Evolutionary conservation across 2,888 invertebrate genomes (phyloP).

Genomic region (Mactromeris polynyma): DNA sequence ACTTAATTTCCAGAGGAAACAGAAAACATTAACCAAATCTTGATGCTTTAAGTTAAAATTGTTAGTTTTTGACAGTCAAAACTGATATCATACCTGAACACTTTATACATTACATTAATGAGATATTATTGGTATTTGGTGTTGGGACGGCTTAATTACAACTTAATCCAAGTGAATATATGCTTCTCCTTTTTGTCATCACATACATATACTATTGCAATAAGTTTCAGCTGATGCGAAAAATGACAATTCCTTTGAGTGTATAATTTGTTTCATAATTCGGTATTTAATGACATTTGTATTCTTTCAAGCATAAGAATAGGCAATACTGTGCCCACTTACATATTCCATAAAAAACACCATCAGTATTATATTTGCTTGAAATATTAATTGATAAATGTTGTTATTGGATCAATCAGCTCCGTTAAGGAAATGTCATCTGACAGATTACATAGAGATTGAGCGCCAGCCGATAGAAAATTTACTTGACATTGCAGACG

Average conservation of each 20-base stretch:
- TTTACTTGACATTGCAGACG: background rate
- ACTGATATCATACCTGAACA: too few species aligned
- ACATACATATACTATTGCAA: too few species aligned
- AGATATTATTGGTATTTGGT: too few species aligned
- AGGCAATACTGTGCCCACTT: background rate
- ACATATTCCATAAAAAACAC: background rate
- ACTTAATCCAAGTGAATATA: too few species aligned
- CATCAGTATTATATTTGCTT: background rate
- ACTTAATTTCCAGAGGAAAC: too few species aligned
- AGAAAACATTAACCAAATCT: too few species aligned
- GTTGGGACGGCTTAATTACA: too few species aligned
- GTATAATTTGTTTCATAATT: background rate
- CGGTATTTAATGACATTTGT: background rate
- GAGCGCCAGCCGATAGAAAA: background rate
- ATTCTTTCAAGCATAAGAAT: background rate
- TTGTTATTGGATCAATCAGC: slow-evolving; percentile 33
- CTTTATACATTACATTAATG: too few species aligned
- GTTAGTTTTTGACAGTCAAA: too few species aligned
- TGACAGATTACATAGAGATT: background rate
- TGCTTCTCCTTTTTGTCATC: too few species aligned
- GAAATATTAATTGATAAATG: slow-evolving; percentile 44
- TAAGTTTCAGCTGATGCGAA: background rate
- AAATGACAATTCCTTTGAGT: background rate
- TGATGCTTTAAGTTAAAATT: too few species aligned
- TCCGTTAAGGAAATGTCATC: background rate